These are phyloP conservation scores for Actias luna DNA, from an alignment of 2,888 invertebrate genomes.

Conservation along the genomic window DNA sequence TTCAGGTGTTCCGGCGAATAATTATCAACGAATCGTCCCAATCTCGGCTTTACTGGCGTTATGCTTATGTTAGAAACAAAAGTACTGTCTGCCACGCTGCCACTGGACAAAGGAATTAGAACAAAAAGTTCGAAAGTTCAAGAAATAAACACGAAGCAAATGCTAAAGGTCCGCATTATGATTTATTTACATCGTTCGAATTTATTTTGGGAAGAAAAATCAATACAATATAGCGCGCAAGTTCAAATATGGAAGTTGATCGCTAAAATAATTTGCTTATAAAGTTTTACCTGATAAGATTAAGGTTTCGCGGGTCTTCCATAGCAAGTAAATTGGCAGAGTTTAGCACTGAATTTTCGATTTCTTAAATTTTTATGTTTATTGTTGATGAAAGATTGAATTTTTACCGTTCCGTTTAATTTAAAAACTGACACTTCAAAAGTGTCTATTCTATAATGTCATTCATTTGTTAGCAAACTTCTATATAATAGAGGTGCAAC, in stretches of 20 bases:
- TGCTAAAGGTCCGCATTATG: constrained; percentile 59
- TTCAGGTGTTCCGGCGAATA: constrained; percentile 78
- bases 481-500: constrained; percentile 15
- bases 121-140: constrained; percentile 22
- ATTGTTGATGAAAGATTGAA: background rate
- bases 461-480: background rate
- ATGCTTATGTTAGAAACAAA: constrained; percentile 35
- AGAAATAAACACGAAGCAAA: constrained; percentile 45
- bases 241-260: constrained; percentile 54
- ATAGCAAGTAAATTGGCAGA: constrained; percentile 33
- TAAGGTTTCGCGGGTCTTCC: constrained; percentile 44
- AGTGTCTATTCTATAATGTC: background rate
- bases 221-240: constrained; percentile 77
- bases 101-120: constrained; percentile 37
- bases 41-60: constrained; percentile 65
- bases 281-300: constrained; percentile 50
- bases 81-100: constrained; percentile 40
- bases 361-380: background rate
- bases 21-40: constrained; percentile 69
- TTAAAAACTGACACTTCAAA: constrained; percentile 24
- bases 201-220: constrained; percentile 77
- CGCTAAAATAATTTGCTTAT: constrained; percentile 24
- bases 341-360: background rate
- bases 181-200: constrained; percentile 79
- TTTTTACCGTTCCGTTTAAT: constrained; percentile 35